These are phyloP conservation scores for Hafferia zeledoni DNA, from an alignment of 2,797 vertebrate species.

Conservation along the genomic window DNA sequence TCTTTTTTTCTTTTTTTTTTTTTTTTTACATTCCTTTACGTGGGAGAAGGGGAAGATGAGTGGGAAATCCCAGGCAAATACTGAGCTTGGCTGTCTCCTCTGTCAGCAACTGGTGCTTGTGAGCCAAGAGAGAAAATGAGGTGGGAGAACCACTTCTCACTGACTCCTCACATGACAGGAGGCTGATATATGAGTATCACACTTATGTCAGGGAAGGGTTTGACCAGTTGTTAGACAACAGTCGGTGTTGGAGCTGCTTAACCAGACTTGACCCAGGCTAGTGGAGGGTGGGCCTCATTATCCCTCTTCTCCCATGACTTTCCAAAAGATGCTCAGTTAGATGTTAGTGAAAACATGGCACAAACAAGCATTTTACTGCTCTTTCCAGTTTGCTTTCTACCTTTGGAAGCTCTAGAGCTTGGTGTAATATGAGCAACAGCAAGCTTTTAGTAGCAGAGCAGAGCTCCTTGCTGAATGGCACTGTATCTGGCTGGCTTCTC, in stretches of 20 bases:
- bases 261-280: neutral
- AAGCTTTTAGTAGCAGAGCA: constrained; percentile 6
- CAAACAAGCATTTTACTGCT: neutral
- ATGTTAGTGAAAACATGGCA: neutral
- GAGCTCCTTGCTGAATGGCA: constrained; percentile 15
- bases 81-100: neutral
- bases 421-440: neutral
- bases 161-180: neutral
- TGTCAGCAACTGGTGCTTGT: neutral
- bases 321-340: neutral
- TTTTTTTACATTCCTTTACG: neutral
- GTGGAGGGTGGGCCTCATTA: neutral
- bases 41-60: neutral
- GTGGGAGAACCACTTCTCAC: constrained; percentile 40
- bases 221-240: neutral
- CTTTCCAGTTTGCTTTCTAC: neutral
- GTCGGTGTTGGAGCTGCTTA: neutral
- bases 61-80: constrained; percentile 10
- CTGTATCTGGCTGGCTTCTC: neutral
- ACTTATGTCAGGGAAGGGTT: neutral
- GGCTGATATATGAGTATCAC: neutral
- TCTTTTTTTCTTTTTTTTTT: accelerated
- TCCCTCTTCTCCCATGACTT: neutral
- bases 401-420: neutral
- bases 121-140: constrained; percentile 24